These are phyloP conservation scores for Melinaea marsaeus DNA, from an alignment of 2,888 invertebrate genomes.

Conservation along the genomic window DNA sequence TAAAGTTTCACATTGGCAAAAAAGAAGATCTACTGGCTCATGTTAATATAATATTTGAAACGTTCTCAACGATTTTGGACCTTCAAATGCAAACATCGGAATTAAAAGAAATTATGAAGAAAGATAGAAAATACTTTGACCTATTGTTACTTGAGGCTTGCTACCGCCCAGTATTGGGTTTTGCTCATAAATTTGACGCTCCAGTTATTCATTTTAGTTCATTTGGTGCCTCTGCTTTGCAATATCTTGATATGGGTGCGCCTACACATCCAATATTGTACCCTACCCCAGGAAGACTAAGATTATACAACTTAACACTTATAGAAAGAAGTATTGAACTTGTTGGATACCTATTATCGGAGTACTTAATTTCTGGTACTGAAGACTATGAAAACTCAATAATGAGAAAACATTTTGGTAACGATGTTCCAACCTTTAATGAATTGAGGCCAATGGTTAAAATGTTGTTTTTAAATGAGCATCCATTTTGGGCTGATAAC, in stretches of 20 bases:
- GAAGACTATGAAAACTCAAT: constrained; percentile 31
- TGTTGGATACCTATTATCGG: constrained; percentile 12
- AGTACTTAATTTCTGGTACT: constrained; percentile 8
- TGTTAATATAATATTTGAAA: constrained; percentile 15
- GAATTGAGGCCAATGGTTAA: constrained; percentile 38
- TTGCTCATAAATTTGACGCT: constrained; percentile 32
- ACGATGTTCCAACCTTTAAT: constrained; percentile 26
- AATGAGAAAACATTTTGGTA: constrained; percentile 34
- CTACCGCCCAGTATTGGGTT: constrained; percentile 25
- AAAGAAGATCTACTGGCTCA: constrained; percentile 25
- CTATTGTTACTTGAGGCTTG: constrained; percentile 34
- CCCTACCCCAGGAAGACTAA: constrained; percentile 29
- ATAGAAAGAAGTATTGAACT: constrained; percentile 38
- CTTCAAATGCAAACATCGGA: constrained; percentile 34
- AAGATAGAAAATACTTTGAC: constrained; percentile 33
- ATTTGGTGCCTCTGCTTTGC: constrained; percentile 20
- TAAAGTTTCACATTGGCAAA: constrained; percentile 12
- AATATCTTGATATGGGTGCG: constrained; percentile 29
- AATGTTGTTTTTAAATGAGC: constrained; percentile 44
- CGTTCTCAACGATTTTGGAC: constrained; percentile 30
- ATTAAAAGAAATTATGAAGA: constrained; percentile 35
- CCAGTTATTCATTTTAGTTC: constrained; percentile 37
- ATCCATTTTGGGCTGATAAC: constrained; percentile 47
- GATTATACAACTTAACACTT: constrained; percentile 35
- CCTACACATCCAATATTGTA: constrained; percentile 32